Conservation (phyloP, 2,113 vertebrate genomes). For the Atherinomorus stipes region DNA sequence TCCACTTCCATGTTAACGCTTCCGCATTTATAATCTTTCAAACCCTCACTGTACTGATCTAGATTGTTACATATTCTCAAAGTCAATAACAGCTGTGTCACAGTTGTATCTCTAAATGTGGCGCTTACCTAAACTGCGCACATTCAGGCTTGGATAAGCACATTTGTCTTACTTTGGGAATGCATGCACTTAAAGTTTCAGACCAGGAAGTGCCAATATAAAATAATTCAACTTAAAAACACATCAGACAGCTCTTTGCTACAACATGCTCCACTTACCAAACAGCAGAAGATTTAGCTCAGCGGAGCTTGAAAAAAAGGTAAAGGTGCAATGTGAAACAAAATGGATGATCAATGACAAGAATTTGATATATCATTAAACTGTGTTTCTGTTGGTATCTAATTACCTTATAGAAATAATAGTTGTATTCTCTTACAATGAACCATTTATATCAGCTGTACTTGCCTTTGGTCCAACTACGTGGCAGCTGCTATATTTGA, state of each 20-base stretch:
- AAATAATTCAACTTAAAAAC: neutral
- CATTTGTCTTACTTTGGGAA: slow-evolving; percentile 16
- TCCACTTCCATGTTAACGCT: slow-evolving; percentile 31
- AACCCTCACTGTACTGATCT: slow-evolving; percentile 1
- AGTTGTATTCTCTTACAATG: too few species aligned
- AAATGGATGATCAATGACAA: too few species aligned
- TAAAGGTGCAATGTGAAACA: too few species aligned
- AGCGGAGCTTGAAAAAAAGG: too few species aligned
- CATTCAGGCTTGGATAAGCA: neutral
- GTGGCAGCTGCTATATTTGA: too few species aligned
- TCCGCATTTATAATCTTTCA: neutral
- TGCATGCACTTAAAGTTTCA: neutral
- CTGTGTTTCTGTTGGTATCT: too few species aligned
- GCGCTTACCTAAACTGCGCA: slow-evolving; percentile 20
- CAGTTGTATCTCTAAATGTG: slow-evolving; percentile 42
- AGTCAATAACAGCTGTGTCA: slow-evolving; percentile 58
- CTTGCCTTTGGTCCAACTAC: too few species aligned
- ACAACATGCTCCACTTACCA: neutral
- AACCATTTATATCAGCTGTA: too few species aligned
- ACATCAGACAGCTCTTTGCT: neutral
- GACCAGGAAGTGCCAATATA: neutral
- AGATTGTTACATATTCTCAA: slow-evolving; percentile 30
- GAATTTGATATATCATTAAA: too few species aligned
- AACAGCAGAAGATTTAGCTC: neutral
- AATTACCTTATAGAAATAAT: too few species aligned